These are phyloP conservation scores for Idaea biselata DNA, from an alignment of 2,888 invertebrate species.

Conservation along the genomic window DNA sequence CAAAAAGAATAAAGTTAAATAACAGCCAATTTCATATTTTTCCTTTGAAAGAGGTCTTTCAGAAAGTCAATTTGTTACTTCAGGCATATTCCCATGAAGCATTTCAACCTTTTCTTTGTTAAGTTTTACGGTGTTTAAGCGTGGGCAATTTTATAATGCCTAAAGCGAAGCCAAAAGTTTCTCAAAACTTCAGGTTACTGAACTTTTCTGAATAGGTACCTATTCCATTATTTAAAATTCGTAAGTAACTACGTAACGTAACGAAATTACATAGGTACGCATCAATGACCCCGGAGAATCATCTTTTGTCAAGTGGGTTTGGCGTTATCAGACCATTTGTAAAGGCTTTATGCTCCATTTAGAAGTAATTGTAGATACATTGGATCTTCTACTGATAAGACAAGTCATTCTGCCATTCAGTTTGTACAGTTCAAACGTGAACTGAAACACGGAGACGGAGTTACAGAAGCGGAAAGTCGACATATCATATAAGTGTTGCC, in stretches of 20 bases:
- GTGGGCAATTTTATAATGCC: constrained; percentile 1
- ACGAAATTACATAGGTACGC: constrained; percentile 23
- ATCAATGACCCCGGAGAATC: constrained; percentile 29
- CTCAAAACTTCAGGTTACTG: not conserved
- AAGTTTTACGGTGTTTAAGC: not conserved
- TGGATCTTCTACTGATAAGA: constrained; percentile 22
- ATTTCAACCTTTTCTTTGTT: not conserved
- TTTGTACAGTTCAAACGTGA: not conserved
- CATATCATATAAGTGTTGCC: not conserved
- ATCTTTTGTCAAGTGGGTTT: constrained; percentile 26
- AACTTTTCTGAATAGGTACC: constrained; percentile 9
- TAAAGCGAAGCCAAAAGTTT: not conserved
- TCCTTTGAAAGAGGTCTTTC: not conserved
- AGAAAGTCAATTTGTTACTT: not conserved
- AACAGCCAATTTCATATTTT: not conserved
- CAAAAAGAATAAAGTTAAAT: not conserved
- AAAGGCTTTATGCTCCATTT: constrained; percentile 23
- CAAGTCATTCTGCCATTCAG: constrained; percentile 2
- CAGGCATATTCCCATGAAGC: not conserved
- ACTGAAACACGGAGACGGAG: not conserved
- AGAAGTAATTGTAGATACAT: constrained; percentile 19
- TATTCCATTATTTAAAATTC: not conserved
- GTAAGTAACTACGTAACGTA: constrained; percentile 12
- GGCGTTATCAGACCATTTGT: constrained; percentile 19
- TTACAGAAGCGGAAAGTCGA: not conserved